Evolutionary conservation across 2,888 invertebrate species (phyloP).

Genomic region (Lasioglossum oenotherae): DNA sequence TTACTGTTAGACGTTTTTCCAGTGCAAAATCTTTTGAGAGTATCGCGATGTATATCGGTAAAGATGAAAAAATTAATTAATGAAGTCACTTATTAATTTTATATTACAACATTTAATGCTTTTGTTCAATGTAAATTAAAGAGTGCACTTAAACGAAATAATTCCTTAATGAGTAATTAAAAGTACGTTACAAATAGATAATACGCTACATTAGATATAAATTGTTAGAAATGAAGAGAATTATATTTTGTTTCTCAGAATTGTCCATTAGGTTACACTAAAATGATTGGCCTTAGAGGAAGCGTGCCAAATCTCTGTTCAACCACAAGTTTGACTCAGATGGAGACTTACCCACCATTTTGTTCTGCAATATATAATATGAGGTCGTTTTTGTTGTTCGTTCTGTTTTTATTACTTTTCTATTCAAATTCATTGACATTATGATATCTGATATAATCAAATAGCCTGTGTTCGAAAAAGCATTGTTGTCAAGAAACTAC

Average conservation of each 20-base stretch:
- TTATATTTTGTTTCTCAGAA: slow-evolving; percentile 35
- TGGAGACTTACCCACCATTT: slow-evolving; percentile 54
- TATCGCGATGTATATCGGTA: neutral
- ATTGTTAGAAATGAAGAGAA: slow-evolving; percentile 15
- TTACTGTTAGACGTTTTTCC: too few relatives aligned
- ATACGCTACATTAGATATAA: neutral
- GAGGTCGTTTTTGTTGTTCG: slow-evolving; percentile 26
- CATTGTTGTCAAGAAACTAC: slow-evolving; percentile 52
- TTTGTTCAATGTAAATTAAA: neutral
- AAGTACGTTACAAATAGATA: neutral
- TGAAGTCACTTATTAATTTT: neutral
- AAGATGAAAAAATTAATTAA: neutral
- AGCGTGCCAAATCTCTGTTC: slow-evolving; percentile 76
- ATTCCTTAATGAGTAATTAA: neutral
- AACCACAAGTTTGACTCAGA: slow-evolving; percentile 56
- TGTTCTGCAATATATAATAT: slow-evolving; percentile 38
- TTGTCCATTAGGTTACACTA: slow-evolving; percentile 39
- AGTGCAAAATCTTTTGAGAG: neutral
- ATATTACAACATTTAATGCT: neutral
- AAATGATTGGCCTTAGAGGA: slow-evolving; percentile 71
- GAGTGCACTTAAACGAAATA: neutral
- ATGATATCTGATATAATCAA: slow-evolving; percentile 12
- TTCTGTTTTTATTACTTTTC: neutral
- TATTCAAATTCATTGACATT: slow-evolving; percentile 25
- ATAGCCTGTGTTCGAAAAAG: slow-evolving; percentile 29